Conservation (phyloP, 2,113 vertebrate genomes). For the Tachysurus vachellii region DNA sequence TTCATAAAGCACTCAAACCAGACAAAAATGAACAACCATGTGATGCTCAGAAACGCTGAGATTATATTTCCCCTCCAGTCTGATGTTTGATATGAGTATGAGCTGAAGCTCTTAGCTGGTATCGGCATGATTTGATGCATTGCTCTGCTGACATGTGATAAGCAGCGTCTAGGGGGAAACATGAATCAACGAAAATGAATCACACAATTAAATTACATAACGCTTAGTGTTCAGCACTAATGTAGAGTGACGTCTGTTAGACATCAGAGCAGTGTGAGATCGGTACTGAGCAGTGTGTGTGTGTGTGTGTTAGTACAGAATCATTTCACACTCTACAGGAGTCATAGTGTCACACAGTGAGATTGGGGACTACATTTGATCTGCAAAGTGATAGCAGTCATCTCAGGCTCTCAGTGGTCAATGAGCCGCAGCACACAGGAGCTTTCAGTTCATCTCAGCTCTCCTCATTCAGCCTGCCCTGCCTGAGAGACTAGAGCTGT, state of each 20-base stretch:
- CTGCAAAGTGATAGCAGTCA: conserved; percentile 54
- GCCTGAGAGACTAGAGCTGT: not conserved
- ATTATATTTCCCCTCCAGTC: not conserved
- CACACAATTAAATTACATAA: not conserved
- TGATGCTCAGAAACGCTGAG: not conserved
- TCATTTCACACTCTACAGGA: conserved; percentile 49
- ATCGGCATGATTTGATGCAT: not conserved
- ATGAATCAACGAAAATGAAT: not conserved
- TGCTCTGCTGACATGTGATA: not conserved
- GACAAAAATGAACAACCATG: not conserved
- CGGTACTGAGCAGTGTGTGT: conserved; percentile 2
- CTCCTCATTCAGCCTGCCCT: conserved; percentile 23
- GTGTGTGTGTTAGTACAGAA: conserved; percentile 18
- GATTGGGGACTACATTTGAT: conserved; percentile 54
- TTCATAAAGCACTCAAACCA: not conserved
- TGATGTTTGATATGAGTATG: not conserved
- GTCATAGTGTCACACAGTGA: conserved; percentile 21
- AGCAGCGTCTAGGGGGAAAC: not conserved
- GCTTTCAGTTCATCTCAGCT: conserved; percentile 38
- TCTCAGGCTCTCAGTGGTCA: conserved; percentile 59
- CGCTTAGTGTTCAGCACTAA: not conserved
- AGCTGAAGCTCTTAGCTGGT: not conserved
- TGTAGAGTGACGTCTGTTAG: conserved; percentile 7
- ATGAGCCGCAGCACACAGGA: conserved; percentile 60
- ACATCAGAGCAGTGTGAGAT: not conserved